Evolutionary conservation across 2,888 invertebrate genomes (phyloP).

Genomic region (Xestia sexstrigata): DNA sequence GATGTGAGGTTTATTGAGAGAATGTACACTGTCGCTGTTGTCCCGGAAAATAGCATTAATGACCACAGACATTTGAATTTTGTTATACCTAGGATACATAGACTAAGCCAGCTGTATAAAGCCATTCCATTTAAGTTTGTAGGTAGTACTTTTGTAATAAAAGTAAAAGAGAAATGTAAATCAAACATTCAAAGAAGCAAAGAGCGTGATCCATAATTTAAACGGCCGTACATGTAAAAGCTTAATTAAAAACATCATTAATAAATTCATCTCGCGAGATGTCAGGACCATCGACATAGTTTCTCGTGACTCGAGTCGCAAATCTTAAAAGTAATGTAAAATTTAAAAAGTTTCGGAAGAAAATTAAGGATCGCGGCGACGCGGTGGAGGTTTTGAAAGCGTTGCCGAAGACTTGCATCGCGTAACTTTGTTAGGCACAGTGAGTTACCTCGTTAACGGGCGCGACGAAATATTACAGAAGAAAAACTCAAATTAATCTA

Average conservation of each 20-base stretch:
- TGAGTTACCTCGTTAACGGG: slow-evolving; percentile 86
- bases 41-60: neutral
- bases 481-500: slow-evolving; percentile 84
- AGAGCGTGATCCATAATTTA: slow-evolving; percentile 38
- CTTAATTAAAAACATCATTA: slow-evolving; percentile 58
- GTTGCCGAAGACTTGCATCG: slow-evolving; percentile 78
- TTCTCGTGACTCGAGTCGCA: slow-evolving; percentile 74
- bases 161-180: slow-evolving; percentile 26
- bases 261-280: slow-evolving; percentile 63
- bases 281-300: slow-evolving; percentile 74
- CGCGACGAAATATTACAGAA: slow-evolving; percentile 80
- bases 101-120: neutral
- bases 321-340: slow-evolving; percentile 84
- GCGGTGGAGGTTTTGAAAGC: slow-evolving; percentile 76
- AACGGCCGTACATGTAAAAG: slow-evolving; percentile 38
- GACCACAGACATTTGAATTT: neutral
- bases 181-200: slow-evolving; percentile 25
- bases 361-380: slow-evolving; percentile 81
- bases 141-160: neutral
- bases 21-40: neutral
- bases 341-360: slow-evolving; percentile 87
- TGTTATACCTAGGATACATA: neutral
- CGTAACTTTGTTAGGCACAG: slow-evolving; percentile 85
- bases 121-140: slow-evolving; percentile 2
- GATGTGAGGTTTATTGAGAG: slow-evolving; percentile 6